phyloP scores from a whole-genome alignment of 1,140 invertebrate genomes.

The Parapsyche elsis region DNA sequence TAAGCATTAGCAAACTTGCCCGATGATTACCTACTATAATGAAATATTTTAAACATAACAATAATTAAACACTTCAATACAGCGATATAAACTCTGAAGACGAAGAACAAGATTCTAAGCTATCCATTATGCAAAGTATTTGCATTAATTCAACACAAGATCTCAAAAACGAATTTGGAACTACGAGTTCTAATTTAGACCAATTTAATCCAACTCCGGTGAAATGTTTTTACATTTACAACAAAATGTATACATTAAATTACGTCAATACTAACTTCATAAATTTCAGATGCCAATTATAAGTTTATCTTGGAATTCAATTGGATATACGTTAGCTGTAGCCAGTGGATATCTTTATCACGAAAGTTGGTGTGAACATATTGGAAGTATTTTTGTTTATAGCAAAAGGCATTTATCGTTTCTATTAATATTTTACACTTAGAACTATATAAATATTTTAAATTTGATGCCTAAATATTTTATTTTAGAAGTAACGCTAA shows the following conservation, averaged over 20 bases:
- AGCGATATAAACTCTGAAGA: constrained; percentile 45
- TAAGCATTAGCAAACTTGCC: constrained; percentile 12
- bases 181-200: not conserved
- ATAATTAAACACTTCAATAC: not conserved
- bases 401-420: constrained; percentile 38
- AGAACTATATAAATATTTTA: not conserved
- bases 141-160: not conserved
- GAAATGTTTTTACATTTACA: no score
- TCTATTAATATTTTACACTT: not conserved
- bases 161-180: not conserved
- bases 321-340: constrained; percentile 45
- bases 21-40: not conserved
- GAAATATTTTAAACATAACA: not conserved
- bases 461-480: not conserved
- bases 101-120: constrained; percentile 8
- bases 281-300: constrained; percentile 43
- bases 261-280: not conserved
- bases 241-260: no score
- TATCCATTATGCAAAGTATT: constrained; percentile 36
- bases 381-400: constrained; percentile 41
- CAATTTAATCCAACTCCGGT: not conserved
- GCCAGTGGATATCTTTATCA: constrained; percentile 46
- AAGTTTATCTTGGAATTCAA: constrained; percentile 49
- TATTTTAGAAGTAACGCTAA: constrained; percentile 31
- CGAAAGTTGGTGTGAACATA: constrained; percentile 51